Percentiles rank a stretch among this genome's conserved stretches.
phyloP scores from a whole-genome alignment of 2,797 vertebrate species.

The Lutjanus campechanus region DNA sequence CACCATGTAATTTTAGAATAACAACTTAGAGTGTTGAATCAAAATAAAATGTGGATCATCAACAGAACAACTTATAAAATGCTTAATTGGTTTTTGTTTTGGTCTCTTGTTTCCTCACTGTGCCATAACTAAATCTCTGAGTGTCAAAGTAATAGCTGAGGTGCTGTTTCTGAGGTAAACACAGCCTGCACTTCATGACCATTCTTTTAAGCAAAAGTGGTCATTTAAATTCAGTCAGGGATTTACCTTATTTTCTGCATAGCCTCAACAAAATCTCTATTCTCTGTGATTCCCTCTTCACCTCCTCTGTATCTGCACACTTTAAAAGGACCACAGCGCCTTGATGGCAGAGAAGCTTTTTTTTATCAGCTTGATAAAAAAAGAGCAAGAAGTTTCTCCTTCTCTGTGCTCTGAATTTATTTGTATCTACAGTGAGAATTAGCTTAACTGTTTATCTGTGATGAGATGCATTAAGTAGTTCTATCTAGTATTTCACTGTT shows the following conservation, averaged over 20 bases:
- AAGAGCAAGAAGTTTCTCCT: neutral
- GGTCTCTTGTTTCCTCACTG: constrained; percentile 9
- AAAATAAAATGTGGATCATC: constrained; percentile 4
- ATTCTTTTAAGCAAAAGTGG: neutral
- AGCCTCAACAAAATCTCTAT: neutral
- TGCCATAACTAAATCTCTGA: neutral
- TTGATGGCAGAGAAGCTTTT: neutral
- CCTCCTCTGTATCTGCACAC: constrained; percentile 10
- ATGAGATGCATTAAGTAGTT: neutral
- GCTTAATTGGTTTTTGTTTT: neutral
- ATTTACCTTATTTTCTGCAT: constrained; percentile 20
- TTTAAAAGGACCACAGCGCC: constrained; percentile 8
- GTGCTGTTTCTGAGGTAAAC: constrained; percentile 12
- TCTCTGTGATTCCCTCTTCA: constrained; percentile 17
- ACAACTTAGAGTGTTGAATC: neutral
- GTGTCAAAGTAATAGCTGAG: neutral
- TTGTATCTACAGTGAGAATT: constrained; percentile 1
- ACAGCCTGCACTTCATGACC: neutral
- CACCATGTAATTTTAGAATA: constrained; percentile 1
- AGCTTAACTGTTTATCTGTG: neutral
- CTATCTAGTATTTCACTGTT: neutral
- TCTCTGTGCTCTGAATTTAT: constrained; percentile 6
- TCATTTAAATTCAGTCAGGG: constrained; percentile 20
- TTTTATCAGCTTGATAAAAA: neutral
- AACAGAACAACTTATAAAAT: neutral